Conservation (phyloP, 2,113 vertebrate genomes). For the Anoura caudifer region DNA sequence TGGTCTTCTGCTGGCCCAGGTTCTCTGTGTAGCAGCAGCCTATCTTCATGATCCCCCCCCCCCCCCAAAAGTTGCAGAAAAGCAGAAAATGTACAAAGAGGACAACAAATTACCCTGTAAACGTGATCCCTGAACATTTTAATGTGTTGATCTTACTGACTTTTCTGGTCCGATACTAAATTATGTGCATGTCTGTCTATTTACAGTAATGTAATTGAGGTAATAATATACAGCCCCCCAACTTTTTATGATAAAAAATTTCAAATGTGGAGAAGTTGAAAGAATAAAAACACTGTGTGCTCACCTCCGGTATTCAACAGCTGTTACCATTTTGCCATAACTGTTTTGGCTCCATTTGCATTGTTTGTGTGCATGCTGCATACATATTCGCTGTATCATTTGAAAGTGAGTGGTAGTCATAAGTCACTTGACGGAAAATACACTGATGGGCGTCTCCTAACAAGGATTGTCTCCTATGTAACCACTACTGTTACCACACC, state of each 20-base stretch:
- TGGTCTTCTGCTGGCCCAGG: not conserved
- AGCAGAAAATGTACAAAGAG: not conserved
- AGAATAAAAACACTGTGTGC: not conserved
- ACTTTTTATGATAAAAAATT: not conserved
- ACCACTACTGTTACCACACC: not conserved
- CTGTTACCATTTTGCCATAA: not conserved
- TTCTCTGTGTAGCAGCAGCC: not conserved
- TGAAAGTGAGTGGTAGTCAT: not conserved
- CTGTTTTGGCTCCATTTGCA: not conserved
- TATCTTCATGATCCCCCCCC: not conserved
- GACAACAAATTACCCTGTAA: not conserved
- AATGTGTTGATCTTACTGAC: not conserved
- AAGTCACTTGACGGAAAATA: not conserved
- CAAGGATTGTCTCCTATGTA: not conserved
- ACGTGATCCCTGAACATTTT: not conserved
- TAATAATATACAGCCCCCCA: not conserved
- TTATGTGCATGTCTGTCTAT: not conserved
- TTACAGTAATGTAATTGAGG: not conserved
- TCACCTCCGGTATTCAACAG: not conserved
- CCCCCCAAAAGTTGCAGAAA: not conserved
- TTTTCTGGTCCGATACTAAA: not conserved
- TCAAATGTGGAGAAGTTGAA: not conserved
- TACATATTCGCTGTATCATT: not conserved
- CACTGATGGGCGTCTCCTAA: not conserved
- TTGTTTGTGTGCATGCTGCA: no score